A percentile compares a stretch with the other conserved stretches of the same genome.
Evolutionary conservation across 2,113 vertebrate genomes (phyloP).

Genomic region (Brachyhypopomus occidentalis): DNA sequence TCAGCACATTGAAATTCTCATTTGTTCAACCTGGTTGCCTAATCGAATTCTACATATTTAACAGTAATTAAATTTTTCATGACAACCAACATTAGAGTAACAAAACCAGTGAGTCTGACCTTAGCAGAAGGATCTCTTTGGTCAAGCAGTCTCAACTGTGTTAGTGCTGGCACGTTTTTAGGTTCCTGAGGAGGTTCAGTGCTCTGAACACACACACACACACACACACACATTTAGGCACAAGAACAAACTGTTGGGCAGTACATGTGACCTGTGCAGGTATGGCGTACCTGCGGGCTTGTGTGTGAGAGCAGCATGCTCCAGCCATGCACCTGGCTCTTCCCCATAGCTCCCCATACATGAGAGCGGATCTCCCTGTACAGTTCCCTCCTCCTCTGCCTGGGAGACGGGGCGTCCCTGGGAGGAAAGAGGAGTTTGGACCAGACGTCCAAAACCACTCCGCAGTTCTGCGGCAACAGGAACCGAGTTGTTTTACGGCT

Average conservation of each 20-base stretch:
- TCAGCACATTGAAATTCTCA: not conserved
- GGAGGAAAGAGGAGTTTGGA: not conserved
- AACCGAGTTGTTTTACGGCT: not conserved
- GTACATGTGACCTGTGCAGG: not conserved
- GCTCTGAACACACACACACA: conserved; percentile 55
- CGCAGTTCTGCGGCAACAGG: not conserved
- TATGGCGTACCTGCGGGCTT: conserved; percentile 16
- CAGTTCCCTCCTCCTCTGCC: conserved; percentile 73
- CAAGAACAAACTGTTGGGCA: not conserved
- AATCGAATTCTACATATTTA: not conserved
- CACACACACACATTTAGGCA: conserved; percentile 9
- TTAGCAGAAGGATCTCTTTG: conserved; percentile 82
- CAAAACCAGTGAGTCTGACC: conserved; percentile 58
- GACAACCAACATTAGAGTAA: not conserved
- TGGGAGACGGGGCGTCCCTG: conserved; percentile 65
- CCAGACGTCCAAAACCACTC: not conserved
- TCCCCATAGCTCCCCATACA: conserved; percentile 78
- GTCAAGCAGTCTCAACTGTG: conserved; percentile 78
- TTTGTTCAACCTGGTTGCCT: not conserved
- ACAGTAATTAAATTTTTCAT: not conserved
- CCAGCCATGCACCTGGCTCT: conserved; percentile 79
- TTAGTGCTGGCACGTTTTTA: conserved; percentile 74
- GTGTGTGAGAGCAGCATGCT: conserved; percentile 69
- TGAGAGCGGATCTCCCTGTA: conserved; percentile 80
- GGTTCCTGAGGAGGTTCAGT: conserved; percentile 64